A percentile compares a stretch with the other conserved stretches of the same genome.
Evolutionary conservation across 1,140 invertebrate species (phyloP).

Genomic region (Lasioglossum baleicum): DNA sequence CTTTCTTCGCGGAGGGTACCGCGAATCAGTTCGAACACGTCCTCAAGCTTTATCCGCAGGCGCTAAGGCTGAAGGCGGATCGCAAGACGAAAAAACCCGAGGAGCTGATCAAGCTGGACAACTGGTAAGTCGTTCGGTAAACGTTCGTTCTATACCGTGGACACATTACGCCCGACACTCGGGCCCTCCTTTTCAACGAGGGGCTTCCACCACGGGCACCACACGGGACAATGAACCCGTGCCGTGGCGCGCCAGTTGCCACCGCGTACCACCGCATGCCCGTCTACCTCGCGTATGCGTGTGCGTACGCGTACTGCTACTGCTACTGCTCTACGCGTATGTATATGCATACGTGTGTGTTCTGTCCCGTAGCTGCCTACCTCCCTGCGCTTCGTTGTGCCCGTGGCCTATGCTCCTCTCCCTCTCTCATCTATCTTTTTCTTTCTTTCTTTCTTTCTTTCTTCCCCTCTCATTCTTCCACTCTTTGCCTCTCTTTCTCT

Average conservation of each 20-base stretch:
- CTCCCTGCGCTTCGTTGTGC: no score
- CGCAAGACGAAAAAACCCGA: slow-evolving; percentile 93
- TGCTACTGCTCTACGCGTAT: no score
- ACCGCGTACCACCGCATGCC: slow-evolving; percentile 61
- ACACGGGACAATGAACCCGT: slow-evolving; percentile 75
- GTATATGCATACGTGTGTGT: no score
- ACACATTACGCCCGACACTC: slow-evolving; percentile 45
- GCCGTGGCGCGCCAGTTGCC: slow-evolving; percentile 68
- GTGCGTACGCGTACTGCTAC: slow-evolving; percentile 17
- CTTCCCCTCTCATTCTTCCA: no score
- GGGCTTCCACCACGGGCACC: slow-evolving; percentile 64
- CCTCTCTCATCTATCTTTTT: no score
- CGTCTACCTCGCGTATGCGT: not conserved
- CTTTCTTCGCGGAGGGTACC: slow-evolving; percentile 93
- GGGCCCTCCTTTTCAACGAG: slow-evolving; percentile 59
- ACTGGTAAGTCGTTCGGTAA: slow-evolving; percentile 88
- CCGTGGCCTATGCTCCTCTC: no score
- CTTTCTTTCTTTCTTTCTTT: no score
- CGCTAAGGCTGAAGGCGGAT: slow-evolving; percentile 91
- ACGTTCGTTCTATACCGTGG: not conserved
- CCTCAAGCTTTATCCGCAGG: slow-evolving; percentile 92
- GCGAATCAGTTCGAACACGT: slow-evolving; percentile 92
- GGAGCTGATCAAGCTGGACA: slow-evolving; percentile 95
- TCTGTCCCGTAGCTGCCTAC: no score
- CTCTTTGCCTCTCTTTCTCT: no score